These are phyloP conservation scores for Spinibarbus caldwelli DNA, from an alignment of 2,797 vertebrate genomes.

Conservation along the genomic window DNA sequence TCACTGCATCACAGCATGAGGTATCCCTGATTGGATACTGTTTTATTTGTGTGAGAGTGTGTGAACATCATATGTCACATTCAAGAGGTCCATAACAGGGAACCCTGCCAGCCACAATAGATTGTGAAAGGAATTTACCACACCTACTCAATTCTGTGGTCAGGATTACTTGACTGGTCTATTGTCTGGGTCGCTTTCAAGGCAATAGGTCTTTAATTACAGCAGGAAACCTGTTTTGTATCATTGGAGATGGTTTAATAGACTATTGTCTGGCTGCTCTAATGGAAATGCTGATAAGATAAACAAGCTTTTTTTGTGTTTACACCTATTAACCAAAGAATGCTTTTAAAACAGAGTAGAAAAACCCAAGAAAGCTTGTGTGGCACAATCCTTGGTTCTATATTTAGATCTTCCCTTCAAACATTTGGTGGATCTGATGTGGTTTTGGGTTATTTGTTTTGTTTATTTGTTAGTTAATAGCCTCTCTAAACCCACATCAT, in stretches of 20 bases:
- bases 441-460: no score
- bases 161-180: constrained; percentile 58
- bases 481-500: constrained; percentile 8
- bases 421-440: constrained; percentile 24
- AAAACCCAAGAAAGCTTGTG: constrained; percentile 36
- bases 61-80: constrained; percentile 50
- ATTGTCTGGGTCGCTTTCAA: constrained; percentile 68
- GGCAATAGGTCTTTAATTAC: constrained; percentile 71
- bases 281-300: constrained; percentile 58
- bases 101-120: constrained; percentile 21
- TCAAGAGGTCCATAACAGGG: constrained; percentile 7
- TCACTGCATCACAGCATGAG: constrained; percentile 63
- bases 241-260: constrained; percentile 57
- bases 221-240: constrained; percentile 65
- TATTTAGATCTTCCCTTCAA: constrained; percentile 7
- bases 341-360: constrained; percentile 43
- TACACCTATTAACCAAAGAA: constrained; percentile 52
- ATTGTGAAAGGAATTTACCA: constrained; percentile 43
- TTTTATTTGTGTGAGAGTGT: constrained; percentile 30
- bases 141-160: constrained; percentile 62
- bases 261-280: constrained; percentile 64
- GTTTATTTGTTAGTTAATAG: constrained; percentile 12
- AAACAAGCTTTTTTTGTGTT: constrained; percentile 64
- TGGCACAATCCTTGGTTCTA: constrained; percentile 22
- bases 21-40: constrained; percentile 54